Base-by-base conservation (phyloP, 2,797 vertebrate genomes). In the Tokudaia tokunoshimensis region DNA sequence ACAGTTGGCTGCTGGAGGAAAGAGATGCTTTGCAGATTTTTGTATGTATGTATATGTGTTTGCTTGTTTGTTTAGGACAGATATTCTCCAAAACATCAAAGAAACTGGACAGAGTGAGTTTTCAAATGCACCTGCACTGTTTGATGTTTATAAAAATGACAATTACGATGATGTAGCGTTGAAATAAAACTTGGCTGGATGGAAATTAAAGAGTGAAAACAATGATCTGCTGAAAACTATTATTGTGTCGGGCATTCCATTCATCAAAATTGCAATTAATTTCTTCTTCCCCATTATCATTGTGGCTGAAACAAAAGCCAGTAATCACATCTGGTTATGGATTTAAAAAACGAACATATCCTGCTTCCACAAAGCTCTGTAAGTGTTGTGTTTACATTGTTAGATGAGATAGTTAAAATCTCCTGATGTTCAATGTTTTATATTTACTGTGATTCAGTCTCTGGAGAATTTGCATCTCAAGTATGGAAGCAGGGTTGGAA, bases 331-430 rank as follows among this genome's bases (percentile, higher is more conserved):
- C 92, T 98, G 92, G 26, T 95, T 98, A 91, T 70, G 92, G 79
- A 78, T 93, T 88, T 94, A 34, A 14, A 96, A 97, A 97, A 96
- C 90, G 26, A 90, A 96, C 72, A 89, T 29, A 61, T 96, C 15
- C 9, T 83, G 88, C 78, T 76, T 95, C 86, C 34, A 95, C 95
- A 96, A 97, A 97, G 26, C 76, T 88, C 91, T 94, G 5, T 83
- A 97, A 97, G 83, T 85, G 59, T 87, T 93, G 80, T 92, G 86
- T 98, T 98, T 98, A 98, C n/a, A 83, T 65, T 97, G 83, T 96
- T 97, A 82, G 55, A 96, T 97, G 94, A 98, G 87, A 84, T 89
- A 83, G 95, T 98, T 98, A 97, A 97, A 97, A 91, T 97, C 97
- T 84, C 63, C 81, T 75, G 84, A 65, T 95, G 94, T 92, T 98